Percentiles rank a stretch among this genome's conserved stretches.
These are phyloP conservation scores for Ethmia dodecea DNA, from an alignment of 2,888 invertebrate species.

Conservation along the genomic window DNA sequence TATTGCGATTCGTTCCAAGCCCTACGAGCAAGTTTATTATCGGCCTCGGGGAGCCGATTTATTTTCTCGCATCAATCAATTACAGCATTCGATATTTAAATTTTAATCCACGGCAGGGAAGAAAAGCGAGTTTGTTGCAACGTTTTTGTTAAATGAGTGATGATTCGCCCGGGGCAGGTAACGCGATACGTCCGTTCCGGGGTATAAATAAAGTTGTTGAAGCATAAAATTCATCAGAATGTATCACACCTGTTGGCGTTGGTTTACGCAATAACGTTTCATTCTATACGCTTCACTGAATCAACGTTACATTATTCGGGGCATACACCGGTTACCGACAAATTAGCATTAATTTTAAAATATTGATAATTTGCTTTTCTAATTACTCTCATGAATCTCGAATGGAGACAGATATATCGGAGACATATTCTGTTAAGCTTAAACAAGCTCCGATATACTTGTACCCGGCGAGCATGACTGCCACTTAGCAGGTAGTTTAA, in stretches of 20 bases:
- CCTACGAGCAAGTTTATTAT: constrained; percentile 33
- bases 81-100: constrained; percentile 56
- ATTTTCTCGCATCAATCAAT: constrained; percentile 66
- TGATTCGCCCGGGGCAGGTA: constrained; percentile 54
- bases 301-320: constrained; percentile 7
- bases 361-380: too few species aligned
- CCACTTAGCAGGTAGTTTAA: constrained; percentile 38
- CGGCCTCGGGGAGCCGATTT: constrained; percentile 39
- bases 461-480: constrained; percentile 9
- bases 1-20: constrained; percentile 48
- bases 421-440: constrained; percentile 4
- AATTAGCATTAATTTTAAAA: constrained; percentile 15
- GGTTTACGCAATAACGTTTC: constrained; percentile 32
- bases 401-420: too few species aligned
- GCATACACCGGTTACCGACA: constrained; percentile 11
- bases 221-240: constrained; percentile 61
- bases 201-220: constrained; percentile 64
- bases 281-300: constrained; percentile 16
- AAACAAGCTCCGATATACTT: constrained; percentile 7
- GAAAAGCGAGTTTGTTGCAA: constrained; percentile 42
- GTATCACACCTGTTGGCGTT: constrained; percentile 44
- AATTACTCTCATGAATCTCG: too few species aligned
- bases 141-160: constrained; percentile 57
- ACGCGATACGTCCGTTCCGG: constrained; percentile 48
- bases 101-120: constrained; percentile 46